A percentile compares a stretch with the other conserved stretches of the same genome.
Conservation (phyloP, 2,888 invertebrate genomes). For the Drosophila paramelanica region DNA sequence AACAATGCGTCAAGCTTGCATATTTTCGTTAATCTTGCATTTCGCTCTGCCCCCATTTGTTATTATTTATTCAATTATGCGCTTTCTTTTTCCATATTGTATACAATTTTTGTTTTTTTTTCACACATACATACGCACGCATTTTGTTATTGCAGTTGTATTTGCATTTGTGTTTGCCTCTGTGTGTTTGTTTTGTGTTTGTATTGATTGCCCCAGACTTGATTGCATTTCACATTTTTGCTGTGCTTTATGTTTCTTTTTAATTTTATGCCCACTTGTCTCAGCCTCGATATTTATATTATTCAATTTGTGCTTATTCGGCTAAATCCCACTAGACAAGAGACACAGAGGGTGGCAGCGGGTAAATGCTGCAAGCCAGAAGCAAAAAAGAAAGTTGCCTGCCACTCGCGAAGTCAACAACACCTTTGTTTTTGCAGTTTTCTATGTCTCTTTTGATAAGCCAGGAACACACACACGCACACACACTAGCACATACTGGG, state of each 20-base stretch:
- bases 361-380: slow-evolving; percentile 46
- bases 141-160: slow-evolving; percentile 46
- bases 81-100: slow-evolving; percentile 71
- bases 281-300: slow-evolving; percentile 45
- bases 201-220: slow-evolving; percentile 72
- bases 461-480: slow-evolving; percentile 16
- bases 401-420: slow-evolving; percentile 61
- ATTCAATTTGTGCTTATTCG: slow-evolving; percentile 42
- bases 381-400: slow-evolving; percentile 69
- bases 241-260: slow-evolving; percentile 36
- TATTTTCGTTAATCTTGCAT: slow-evolving; percentile 51
- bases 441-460: slow-evolving; percentile 72
- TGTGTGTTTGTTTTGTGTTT: slow-evolving; percentile 43
- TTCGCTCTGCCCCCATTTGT: slow-evolving; percentile 63
- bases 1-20: slow-evolving; percentile 62
- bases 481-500: slow-evolving; percentile 4
- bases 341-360: slow-evolving; percentile 32
- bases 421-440: slow-evolving; percentile 75
- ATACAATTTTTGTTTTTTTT: slow-evolving; percentile 71
- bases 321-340: slow-evolving; percentile 23
- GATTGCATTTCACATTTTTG: slow-evolving; percentile 35
- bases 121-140: slow-evolving; percentile 47
- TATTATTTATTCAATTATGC: slow-evolving; percentile 78
- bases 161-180: slow-evolving; percentile 22
- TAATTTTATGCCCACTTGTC: slow-evolving; percentile 36